Percentiles rank a stretch among this genome's conserved stretches.
phyloP scores from a whole-genome alignment of 2,113 vertebrate genomes.

The Azemiops feae region DNA sequence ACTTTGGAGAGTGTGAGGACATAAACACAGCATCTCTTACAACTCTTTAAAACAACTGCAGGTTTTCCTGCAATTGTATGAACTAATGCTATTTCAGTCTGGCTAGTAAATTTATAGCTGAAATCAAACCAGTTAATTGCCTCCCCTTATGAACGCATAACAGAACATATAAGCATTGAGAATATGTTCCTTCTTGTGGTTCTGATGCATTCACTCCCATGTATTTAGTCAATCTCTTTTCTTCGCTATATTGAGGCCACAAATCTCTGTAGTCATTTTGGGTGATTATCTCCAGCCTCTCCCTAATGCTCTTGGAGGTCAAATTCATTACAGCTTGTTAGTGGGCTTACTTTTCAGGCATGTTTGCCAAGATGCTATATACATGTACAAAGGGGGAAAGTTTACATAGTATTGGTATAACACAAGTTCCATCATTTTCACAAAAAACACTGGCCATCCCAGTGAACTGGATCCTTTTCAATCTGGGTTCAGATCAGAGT shows the following conservation, averaged over 20 bases:
- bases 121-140: conserved; percentile 24
- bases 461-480: not conserved
- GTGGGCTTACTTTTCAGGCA: conserved; percentile 57
- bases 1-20: not conserved
- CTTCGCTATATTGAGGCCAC: conserved; percentile 58
- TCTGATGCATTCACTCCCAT: conserved; percentile 53
- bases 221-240: conserved; percentile 55
- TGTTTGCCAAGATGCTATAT: not conserved
- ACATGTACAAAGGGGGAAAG: not conserved
- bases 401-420: not conserved
- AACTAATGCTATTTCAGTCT: not conserved
- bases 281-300: conserved; percentile 76
- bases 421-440: not conserved
- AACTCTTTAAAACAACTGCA: not conserved
- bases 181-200: conserved; percentile 40
- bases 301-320: conserved; percentile 70
- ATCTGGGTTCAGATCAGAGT: not conserved
- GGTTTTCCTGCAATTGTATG: not conserved
- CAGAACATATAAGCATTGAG: conserved; percentile 53
- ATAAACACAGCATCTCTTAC: not conserved
- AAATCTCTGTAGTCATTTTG: conserved; percentile 72
- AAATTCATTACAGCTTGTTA: conserved; percentile 74
- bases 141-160: not conserved
- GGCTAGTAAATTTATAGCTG: not conserved
- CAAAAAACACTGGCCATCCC: not conserved